Evolutionary conservation across 1,140 invertebrate species (phyloP), one percentile per base, ranked within the genome.

Genomic region (Hyposmocoma kahamanoa): DNA sequence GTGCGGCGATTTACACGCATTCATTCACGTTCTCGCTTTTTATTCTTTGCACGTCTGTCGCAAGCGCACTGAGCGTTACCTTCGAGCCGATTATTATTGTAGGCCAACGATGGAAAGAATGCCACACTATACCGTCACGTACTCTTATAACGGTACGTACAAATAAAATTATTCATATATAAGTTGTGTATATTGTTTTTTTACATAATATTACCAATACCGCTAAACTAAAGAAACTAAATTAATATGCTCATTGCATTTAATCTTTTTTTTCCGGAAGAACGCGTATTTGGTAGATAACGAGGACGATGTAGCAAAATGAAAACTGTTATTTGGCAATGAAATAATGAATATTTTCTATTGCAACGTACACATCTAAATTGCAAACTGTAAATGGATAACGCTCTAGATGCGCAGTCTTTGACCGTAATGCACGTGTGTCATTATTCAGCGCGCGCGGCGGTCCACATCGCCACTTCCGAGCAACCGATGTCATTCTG

Each of bases 11-110:
- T 48, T 32, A 26, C 15, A 42, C n/a, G 48, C 59, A 67, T 67
- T 56, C 54, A 53, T 21, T 59, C 63, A 67, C 63, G 63, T 50
- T 49, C 54, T 18, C n/a, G n/a, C n/a, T n/a, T n/a, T n/a, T n/a
- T 24, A 47, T 53, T 53, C 56, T 30, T 15, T 20, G 32, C 62
- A 56, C 59, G 62, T 59, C 47, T 36, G 28, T 15, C 47, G 22
- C 46, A n/a, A n/a, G 44, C 46, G 46, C 19, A n/a, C 38, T 20
- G 20, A 26, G 26, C 21, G 49, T 11, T 20, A n/a, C 42, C 21
- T 36, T 13, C 9, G 44, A 30, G 28, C 18, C 50, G 34, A 53
- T 53, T 53, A 39, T 53, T 44, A 30, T 30, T 6, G 11, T 26
- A 30, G 10, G 28, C 28, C 8, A 30, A 13, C 28, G 28, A 30